These are phyloP conservation scores for Heterotilapia buettikoferi DNA, from an alignment of 2,113 vertebrate species.

Conservation along the genomic window DNA sequence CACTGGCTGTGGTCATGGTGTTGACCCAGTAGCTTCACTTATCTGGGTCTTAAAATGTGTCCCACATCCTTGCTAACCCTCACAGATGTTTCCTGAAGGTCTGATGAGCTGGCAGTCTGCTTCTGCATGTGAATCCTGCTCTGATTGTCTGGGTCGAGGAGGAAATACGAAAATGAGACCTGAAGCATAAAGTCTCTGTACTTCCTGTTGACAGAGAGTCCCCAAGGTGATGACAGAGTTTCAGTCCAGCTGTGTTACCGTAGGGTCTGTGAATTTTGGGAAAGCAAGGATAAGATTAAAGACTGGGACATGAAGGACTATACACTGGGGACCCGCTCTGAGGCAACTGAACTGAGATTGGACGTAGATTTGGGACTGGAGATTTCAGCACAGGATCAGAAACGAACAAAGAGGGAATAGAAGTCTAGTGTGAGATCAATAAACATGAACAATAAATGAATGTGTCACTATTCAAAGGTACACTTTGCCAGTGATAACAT, in stretches of 20 bases:
- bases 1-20: neutral
- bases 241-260: slow-evolving; percentile 20
- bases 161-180: slow-evolving; percentile 20
- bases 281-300: neutral
- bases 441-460: neutral
- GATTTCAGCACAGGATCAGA: neutral
- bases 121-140: neutral
- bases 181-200: neutral
- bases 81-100: slow-evolving; percentile 18
- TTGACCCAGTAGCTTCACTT: neutral
- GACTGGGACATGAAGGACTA: neutral
- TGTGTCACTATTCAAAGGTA: neutral
- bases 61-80: neutral
- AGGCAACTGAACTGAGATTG: neutral
- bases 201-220: slow-evolving; percentile 41
- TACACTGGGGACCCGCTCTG: neutral
- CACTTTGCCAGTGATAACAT: neutral
- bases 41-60: neutral
- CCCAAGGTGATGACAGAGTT: slow-evolving; percentile 1
- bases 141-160: neutral
- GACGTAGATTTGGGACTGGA: fast-evolving
- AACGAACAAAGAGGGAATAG: fast-evolving
- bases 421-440: fast-evolving
- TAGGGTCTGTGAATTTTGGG: neutral
- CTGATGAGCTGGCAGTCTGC: neutral